Base-by-base conservation (phyloP, 2,888 invertebrate species). In the Endomychus coccineus region DNA sequence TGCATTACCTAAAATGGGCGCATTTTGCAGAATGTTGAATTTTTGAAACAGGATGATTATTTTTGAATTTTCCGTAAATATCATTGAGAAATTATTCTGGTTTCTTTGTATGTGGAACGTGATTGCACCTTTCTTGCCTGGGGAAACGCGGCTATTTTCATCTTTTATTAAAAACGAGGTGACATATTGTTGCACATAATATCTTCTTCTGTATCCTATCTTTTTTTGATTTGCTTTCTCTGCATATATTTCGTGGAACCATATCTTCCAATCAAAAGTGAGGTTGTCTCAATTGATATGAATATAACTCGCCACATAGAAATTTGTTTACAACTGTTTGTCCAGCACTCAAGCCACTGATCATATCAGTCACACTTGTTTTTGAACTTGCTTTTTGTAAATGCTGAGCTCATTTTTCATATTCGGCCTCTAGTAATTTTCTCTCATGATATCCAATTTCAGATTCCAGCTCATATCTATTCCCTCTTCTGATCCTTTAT, bases 11-110 rank as follows among this genome's bases (percentile, higher is more conserved):
- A 19, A 19, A 19, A 19, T 19, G 19, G 19, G 19, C 19, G 19
- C 19, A 19, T 19, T 19, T 19, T 19, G 19, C 19, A 19, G 19
- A 19, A 19, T 19, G 19, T 19, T 19, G 19, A 19, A 19, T 19
- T 19, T 19, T 19, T 7, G 7, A 7, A 19, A 7, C 7, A 6
- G 19, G 19, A 19, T 19, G 7, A 7, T 7, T 19, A 6, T 19
- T 19, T 7, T 19, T 19, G 19, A 19, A 19, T 5, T 19, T 19
- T 19, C 19, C 19, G 19, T 19, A 19, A 7, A 19, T 19, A 19
- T 19, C 19, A 19, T 19, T 19, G 7, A 19, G 19, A 19, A 6
- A 19, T 19, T 7, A 6, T 19, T 19, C 19, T 19, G 5, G 19
- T 19, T 19, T 19, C 7, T 19, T 7, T 19, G 19, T 19, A 6